Conservation (phyloP, 2,888 invertebrate species). For the Pinctada fucata region DNA sequence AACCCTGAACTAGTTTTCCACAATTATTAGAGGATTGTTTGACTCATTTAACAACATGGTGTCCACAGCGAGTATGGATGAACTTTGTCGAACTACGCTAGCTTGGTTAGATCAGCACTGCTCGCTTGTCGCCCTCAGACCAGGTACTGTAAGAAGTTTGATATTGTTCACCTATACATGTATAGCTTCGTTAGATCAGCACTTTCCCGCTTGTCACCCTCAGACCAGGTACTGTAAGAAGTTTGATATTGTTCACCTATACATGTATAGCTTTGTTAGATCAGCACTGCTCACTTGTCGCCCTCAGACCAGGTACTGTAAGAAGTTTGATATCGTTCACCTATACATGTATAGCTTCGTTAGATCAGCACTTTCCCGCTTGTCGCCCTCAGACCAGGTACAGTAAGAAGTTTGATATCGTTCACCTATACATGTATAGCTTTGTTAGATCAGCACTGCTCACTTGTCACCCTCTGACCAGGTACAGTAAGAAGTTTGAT, state of each 20-base stretch:
- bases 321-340: too few relatives aligned
- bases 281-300: slow-evolving; percentile 95
- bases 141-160: slow-evolving; percentile 81
- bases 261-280: slow-evolving; percentile 89
- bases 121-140: slow-evolving; percentile 93
- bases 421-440: slow-evolving; percentile 78
- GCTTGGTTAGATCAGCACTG: slow-evolving; percentile 98
- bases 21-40: slow-evolving; percentile 92
- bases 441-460: slow-evolving; percentile 98
- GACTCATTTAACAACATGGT: slow-evolving; percentile 94
- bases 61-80: slow-evolving; percentile 92
- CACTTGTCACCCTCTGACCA: slow-evolving; percentile 93
- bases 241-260: too few relatives aligned
- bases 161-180: too few relatives aligned
- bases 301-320: slow-evolving; percentile 90
- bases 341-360: slow-evolving; percentile 84
- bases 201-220: slow-evolving; percentile 96
- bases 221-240: slow-evolving; percentile 85
- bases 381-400: slow-evolving; percentile 94
- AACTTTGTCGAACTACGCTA: slow-evolving; percentile 92
- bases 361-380: slow-evolving; percentile 97
- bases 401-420: too few relatives aligned
- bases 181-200: slow-evolving; percentile 95
- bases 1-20: slow-evolving; percentile 86
- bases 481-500: slow-evolving; percentile 80